phyloP scores from a whole-genome alignment of 2,113 vertebrate species.

The Odontophorus gujanensis region DNA sequence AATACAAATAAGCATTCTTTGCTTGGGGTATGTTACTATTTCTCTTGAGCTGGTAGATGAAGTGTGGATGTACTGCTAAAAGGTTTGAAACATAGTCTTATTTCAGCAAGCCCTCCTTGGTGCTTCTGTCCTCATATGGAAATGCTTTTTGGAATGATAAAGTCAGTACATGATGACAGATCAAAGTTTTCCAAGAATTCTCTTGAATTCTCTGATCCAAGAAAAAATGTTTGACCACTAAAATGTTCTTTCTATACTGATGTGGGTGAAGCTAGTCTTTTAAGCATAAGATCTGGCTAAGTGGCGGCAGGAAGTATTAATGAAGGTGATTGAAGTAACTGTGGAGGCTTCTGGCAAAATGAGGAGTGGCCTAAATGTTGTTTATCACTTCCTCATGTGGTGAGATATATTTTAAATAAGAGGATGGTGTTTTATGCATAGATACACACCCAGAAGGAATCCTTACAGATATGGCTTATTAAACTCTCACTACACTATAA shows the following conservation, averaged over 20 bases:
- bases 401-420: not conserved
- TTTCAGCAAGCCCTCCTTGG: not conserved
- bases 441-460: not conserved
- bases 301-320: not conserved
- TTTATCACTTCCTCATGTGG: not conserved
- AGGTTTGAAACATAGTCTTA: not conserved
- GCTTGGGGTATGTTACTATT: conserved; percentile 36
- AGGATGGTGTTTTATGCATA: not conserved
- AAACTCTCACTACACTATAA: not conserved
- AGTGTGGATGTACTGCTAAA: not conserved
- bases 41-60: not conserved
- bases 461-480: not conserved
- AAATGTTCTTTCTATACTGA: not conserved
- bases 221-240: not conserved
- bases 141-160: not conserved
- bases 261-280: not conserved
- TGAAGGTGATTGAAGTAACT: not conserved
- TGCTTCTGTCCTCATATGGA: not conserved
- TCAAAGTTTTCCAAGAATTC: not conserved
- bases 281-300: not conserved
- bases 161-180: not conserved
- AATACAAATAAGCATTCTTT: conserved; percentile 36
- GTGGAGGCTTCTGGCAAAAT: not conserved
- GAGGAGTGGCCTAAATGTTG: not conserved
- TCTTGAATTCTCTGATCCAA: not conserved